A percentile compares a stretch with the other conserved stretches of the same genome.
phyloP scores from a whole-genome alignment of 2,888 invertebrate genomes.

The Lasius platythorax region DNA sequence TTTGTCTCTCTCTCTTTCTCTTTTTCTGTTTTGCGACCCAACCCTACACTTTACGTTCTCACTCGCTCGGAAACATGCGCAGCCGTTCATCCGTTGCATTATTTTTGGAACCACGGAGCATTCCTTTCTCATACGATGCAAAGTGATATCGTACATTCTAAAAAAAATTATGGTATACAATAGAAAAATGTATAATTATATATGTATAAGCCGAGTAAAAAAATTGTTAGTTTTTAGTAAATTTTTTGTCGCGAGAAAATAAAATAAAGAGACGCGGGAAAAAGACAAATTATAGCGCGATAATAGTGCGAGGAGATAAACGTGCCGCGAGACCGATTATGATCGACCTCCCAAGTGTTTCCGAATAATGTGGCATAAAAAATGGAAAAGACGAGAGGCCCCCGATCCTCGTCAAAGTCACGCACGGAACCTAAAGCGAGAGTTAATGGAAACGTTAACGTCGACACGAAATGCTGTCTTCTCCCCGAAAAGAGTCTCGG shows the following conservation, averaged over 20 bases:
- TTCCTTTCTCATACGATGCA: background rate
- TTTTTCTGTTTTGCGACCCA: background rate
- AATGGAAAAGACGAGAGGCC: constrained; percentile 37
- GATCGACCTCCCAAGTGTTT: constrained; percentile 71
- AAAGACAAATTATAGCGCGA: constrained; percentile 8
- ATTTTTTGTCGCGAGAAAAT: background rate
- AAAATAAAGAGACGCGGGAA: background rate
- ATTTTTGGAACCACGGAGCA: constrained; percentile 30
- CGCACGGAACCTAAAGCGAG: constrained; percentile 63
- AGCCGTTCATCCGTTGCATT: constrained; percentile 38
- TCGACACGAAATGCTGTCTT: constrained; percentile 62
- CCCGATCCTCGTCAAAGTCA: constrained; percentile 76
- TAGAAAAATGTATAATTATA: background rate
- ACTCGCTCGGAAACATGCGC: constrained; percentile 15
- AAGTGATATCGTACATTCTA: background rate
- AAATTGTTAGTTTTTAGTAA: background rate
- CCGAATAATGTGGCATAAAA: constrained; percentile 65
- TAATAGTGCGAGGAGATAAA: constrained; percentile 35
- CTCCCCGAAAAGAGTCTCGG: constrained; percentile 22
- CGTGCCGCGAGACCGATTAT: constrained; percentile 54
- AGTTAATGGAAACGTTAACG: constrained; percentile 75
- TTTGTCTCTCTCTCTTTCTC: background rate
- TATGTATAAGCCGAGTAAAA: background rate
- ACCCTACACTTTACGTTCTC: constrained; percentile 11
- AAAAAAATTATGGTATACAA: background rate